Evolutionary conservation across 1,140 invertebrate genomes (phyloP), one percentile per base, ranked within the genome.

Genomic region (Hestina assimilis): DNA sequence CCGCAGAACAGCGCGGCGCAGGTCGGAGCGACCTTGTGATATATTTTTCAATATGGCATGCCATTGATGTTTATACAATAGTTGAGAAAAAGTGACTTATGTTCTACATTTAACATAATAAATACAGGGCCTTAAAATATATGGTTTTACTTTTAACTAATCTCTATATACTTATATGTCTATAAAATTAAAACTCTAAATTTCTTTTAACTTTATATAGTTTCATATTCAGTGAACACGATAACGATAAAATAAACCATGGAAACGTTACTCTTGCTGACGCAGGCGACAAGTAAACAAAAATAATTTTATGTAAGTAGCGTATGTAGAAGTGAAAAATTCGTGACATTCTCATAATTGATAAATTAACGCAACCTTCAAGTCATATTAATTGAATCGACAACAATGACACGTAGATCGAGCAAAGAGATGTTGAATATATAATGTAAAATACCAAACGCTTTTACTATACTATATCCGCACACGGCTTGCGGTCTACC

Each of bases 1-100:
- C 70, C 64, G 55, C 47, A 43, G 40, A 4, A n/a, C n/a, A n/a
- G 43, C 43, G 40, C 17, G n/a, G 23, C 26, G 35, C 5, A 42
- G 40, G 20, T 24, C 40, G 33, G 15, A 4, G 15, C 33, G 15
- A 38, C 33, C 33, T 38, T 19, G 33, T 38, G 7, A 38, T 38
- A 38, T 38, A 19, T 38, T 38, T 38, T 38, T 38, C 33, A 17
- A 38, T 17, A 5, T 38, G 33, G 15, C 17, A 6, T 4, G 14
- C 33, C 15, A 19, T 38, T 19, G 19, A 1, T 26, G 5, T 3
- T 9, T 8, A 26, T 26, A 4, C 6, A 26, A 26, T 8, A 9
- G 24, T 26, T 3, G 24, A 26, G 1, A 26, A n/a, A n/a, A n/a
- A n/a, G n/a, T n/a, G n/a, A n/a, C n/a, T n/a, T n/a, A n/a, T n/a